Conservation (phyloP, 2,113 vertebrate species). For the Orientallactaga bullata region DNA sequence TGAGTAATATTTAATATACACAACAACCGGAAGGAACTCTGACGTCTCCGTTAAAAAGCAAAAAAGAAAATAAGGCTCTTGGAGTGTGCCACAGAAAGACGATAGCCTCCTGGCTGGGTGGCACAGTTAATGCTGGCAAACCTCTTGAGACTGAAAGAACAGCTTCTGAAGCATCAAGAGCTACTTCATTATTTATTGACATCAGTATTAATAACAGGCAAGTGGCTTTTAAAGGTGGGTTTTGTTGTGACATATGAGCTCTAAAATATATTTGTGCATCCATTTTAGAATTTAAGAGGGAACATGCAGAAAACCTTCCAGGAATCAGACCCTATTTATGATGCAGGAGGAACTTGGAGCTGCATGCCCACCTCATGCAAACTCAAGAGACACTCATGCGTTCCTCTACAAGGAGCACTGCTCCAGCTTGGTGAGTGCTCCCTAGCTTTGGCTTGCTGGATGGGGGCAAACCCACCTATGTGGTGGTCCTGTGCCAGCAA, state of each 20-base stretch:
- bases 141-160: neutral
- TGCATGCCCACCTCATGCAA: neutral
- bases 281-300: constrained; percentile 35
- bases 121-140: neutral
- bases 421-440: neutral
- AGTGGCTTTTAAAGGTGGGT: neutral
- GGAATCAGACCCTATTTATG: neutral
- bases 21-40: neutral
- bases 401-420: neutral
- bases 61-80: neutral
- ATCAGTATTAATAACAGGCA: constrained; percentile 40
- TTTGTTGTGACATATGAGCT: constrained; percentile 43
- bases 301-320: neutral
- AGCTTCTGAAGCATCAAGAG: neutral
- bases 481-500: neutral
- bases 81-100: neutral
- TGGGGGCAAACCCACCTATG: neutral
- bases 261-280: constrained; percentile 16
- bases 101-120: neutral
- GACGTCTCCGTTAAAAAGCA: neutral
- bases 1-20: neutral
- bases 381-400: neutral
- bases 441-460: neutral
- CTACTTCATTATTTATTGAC: constrained; percentile 57
- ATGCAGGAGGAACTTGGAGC: neutral